Base-by-base conservation (phyloP, 2,113 vertebrate genomes). In the Cephalopholis sonnerati region DNA sequence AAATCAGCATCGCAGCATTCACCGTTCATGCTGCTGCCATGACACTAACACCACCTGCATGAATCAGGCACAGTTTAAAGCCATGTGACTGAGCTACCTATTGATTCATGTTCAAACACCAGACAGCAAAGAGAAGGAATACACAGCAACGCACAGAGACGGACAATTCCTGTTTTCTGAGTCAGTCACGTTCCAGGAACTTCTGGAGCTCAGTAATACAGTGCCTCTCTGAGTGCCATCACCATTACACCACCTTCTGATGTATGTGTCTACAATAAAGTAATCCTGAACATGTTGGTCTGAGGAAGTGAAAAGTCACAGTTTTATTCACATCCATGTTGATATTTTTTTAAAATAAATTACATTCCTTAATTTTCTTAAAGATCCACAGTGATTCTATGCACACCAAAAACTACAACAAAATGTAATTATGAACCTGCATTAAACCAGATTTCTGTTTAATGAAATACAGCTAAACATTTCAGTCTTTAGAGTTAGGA, bases 1-100 rank as follows among this genome's bases (percentile, higher is more conserved):
- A 99, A 79, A 96, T 99, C 91, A 97, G 97, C 78, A 93, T 98
- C 3, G 97, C 98, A 22, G 92, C 97, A 3, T 98, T 98, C 90
- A 98, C 96, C 0, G 95, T 99, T 32, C 95, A 99, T 32, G 96
- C 97, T 18, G 97, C 98, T 1, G 97, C 96, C n/a, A 94, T 50
- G 54, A 97, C 96, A 0, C 93, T 99, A 46, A 91, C 74, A 5
- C 93, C 95, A 13, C 94, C 94, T 5, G 92, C 95, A 0, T 96
- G 87, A 94, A n/a, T 17, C 13, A 24, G 7, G 5, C 10, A 24
- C 39, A 22, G 13, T 48, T 27, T 70, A 8, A 39, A 24, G 36
- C 13, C 7, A 44, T 10, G 58, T 44, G 53, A 63, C 1, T 3
- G 22, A 67, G 55, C n/a, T 3, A 27, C 53, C 18, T 17, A 9